Evolutionary conservation across 64 coral and sea anemone species (phyloP).

Genomic region (Montipora capricornis): DNA sequence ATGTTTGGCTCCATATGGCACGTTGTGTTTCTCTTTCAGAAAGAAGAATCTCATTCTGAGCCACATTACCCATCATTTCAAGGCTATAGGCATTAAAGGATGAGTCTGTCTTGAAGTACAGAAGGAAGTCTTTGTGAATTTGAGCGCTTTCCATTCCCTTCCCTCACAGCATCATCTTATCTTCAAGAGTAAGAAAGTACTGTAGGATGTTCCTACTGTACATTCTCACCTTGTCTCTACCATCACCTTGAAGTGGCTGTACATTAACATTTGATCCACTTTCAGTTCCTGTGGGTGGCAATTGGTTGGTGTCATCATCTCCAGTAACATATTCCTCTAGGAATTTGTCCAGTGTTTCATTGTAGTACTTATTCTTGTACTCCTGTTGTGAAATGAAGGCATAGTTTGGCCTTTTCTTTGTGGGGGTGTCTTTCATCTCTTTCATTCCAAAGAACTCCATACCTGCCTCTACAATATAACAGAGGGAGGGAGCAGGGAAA

Average conservation of each 20-base stretch:
- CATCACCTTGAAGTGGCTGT: not conserved
- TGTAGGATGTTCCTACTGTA: slow-evolving; percentile 58
- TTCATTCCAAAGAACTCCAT: not conserved
- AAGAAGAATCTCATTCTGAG: slow-evolving; percentile 52
- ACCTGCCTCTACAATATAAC: not conserved
- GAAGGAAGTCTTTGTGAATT: slow-evolving; percentile 48
- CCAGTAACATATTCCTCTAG: not conserved
- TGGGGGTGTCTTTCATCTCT: not conserved
- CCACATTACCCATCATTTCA: slow-evolving; percentile 57
- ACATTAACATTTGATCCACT: not conserved
- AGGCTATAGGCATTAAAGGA: slow-evolving; percentile 44
- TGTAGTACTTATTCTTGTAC: not conserved
- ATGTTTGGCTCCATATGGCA: slow-evolving; percentile 52
- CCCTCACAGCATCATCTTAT: slow-evolving; percentile 58
- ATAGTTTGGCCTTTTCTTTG: not conserved
- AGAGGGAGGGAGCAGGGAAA: no score
- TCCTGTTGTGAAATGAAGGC: not conserved
- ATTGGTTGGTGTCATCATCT: not conserved
- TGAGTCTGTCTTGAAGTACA: slow-evolving; percentile 36
- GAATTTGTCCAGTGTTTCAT: not conserved
- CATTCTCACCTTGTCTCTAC: slow-evolving; percentile 18
- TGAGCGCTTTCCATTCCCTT: slow-evolving; percentile 38
- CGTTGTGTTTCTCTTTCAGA: slow-evolving; percentile 45
- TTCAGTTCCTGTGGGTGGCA: not conserved
- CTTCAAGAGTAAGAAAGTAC: slow-evolving; percentile 55